These are phyloP conservation scores for Diaphora mendica DNA, from an alignment of 2,888 invertebrate genomes.

Conservation along the genomic window DNA sequence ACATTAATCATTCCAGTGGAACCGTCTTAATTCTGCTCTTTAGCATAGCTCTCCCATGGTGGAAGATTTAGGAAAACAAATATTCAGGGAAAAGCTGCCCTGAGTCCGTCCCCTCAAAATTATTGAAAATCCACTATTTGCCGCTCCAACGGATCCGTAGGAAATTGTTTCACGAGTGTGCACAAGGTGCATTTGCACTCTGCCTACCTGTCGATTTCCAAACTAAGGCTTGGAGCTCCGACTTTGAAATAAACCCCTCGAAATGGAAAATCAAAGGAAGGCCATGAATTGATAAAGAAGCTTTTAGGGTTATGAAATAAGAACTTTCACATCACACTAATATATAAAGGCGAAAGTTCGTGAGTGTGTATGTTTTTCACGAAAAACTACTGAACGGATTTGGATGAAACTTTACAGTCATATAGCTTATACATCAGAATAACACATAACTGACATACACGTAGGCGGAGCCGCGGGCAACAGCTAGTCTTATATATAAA, in stretches of 20 bases:
- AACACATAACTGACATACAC: too few species aligned
- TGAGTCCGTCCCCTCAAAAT: conserved; percentile 33
- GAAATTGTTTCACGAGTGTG: conserved; percentile 46
- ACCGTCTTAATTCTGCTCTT: too few species aligned
- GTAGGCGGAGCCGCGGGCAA: too few species aligned
- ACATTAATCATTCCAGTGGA: too few species aligned
- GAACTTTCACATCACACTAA: too few species aligned
- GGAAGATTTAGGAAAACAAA: neutral
- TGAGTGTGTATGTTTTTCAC: too few species aligned
- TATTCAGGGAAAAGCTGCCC: neutral
- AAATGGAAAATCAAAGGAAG: conserved; percentile 6
- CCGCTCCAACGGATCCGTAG: conserved; percentile 41
- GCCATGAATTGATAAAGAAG: neutral
- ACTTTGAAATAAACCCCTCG: conserved; percentile 6
- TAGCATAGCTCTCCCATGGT: too few species aligned
- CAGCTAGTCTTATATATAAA: too few species aligned
- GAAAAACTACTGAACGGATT: too few species aligned
- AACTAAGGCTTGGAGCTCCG: neutral
- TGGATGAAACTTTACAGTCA: too few species aligned
- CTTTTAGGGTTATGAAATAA: neutral
- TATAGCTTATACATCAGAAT: too few species aligned
- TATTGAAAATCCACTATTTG: conserved; percentile 48
- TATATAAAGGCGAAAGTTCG: too few species aligned
- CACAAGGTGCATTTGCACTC: conserved; percentile 43
- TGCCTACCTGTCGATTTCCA: conserved; percentile 11